These are phyloP conservation scores for Aethes cnicana DNA, from an alignment of 2,888 invertebrate species.

Conservation along the genomic window DNA sequence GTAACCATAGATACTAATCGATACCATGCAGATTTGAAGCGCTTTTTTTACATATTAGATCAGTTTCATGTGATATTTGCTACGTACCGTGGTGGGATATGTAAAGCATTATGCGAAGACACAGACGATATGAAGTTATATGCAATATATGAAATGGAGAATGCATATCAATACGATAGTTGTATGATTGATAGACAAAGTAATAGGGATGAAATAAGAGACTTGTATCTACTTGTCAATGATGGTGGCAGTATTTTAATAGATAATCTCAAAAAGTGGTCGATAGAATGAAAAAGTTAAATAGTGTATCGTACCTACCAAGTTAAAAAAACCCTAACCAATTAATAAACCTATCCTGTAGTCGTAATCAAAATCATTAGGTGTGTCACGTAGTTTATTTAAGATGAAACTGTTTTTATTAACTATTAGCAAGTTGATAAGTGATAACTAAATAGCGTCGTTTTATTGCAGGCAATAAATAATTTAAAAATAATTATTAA, in stretches of 20 bases:
- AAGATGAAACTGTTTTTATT: neutral
- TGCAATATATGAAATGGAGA: neutral
- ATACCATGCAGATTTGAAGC: neutral
- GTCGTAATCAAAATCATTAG: neutral
- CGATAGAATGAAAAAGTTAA: no score
- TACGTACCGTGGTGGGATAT: neutral
- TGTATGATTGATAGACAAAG: neutral
- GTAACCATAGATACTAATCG: neutral
- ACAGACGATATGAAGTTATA: neutral
- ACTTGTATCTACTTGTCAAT: neutral
- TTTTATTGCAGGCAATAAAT: neutral
- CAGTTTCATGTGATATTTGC: slow-evolving; percentile 1
- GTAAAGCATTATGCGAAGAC: slow-evolving; percentile 1
- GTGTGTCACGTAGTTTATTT: neutral
- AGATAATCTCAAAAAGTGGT: neutral
- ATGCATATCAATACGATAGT: no score
- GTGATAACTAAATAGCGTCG: neutral
- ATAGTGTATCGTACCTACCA: no score
- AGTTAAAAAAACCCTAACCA: no score
- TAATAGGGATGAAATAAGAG: neutral
- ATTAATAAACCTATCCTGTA: no score
- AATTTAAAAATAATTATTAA: neutral
- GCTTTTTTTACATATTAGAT: neutral
- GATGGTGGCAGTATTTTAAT: neutral
- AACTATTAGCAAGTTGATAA: neutral